Percentiles rank a stretch among this genome's conserved stretches.
These are phyloP conservation scores for Lysandra coridon DNA, from an alignment of 2,888 invertebrate species.

Conservation along the genomic window DNA sequence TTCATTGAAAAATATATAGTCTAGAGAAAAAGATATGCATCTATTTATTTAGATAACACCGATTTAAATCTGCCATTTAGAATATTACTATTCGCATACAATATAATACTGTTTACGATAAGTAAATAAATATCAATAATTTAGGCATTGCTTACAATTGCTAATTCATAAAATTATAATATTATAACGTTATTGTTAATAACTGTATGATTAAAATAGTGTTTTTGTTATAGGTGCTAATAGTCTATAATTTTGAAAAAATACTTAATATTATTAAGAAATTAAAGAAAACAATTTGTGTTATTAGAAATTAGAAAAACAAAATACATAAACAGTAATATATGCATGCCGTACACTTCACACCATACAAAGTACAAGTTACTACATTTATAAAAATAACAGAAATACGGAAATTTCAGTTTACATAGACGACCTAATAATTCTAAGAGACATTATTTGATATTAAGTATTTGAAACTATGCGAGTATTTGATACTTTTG, in stretches of 20 bases:
- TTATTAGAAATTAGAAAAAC: neutral
- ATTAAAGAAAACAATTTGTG: neutral
- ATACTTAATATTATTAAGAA: neutral
- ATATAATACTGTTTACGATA: slow-evolving; percentile 63
- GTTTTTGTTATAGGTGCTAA: neutral
- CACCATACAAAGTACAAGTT: slow-evolving; percentile 52
- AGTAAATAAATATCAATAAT: slow-evolving; percentile 31
- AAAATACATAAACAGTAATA: slow-evolving; percentile 57
- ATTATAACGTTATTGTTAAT: neutral
- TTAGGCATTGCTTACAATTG: neutral
- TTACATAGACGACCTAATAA: slow-evolving; percentile 47
- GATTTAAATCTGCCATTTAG: slow-evolving; percentile 62
- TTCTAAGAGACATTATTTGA: slow-evolving; percentile 43
- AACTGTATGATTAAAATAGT: neutral
- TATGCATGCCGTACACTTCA: slow-evolving; percentile 53
- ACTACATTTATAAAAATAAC: slow-evolving; percentile 57
- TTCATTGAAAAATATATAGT: slow-evolving; percentile 70
- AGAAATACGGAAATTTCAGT: slow-evolving; percentile 48
- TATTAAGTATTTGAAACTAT: slow-evolving; percentile 47
- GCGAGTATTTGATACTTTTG: slow-evolving; percentile 1
- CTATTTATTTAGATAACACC: slow-evolving; percentile 75
- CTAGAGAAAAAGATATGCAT: slow-evolving; percentile 80
- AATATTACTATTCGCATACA: slow-evolving; percentile 45
- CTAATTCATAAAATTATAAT: neutral
- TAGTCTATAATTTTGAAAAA: neutral